Percentiles rank a stretch among this genome's conserved stretches.
Evolutionary conservation across 2,113 vertebrate species (phyloP).

Genomic region (Gobio gobio): DNA sequence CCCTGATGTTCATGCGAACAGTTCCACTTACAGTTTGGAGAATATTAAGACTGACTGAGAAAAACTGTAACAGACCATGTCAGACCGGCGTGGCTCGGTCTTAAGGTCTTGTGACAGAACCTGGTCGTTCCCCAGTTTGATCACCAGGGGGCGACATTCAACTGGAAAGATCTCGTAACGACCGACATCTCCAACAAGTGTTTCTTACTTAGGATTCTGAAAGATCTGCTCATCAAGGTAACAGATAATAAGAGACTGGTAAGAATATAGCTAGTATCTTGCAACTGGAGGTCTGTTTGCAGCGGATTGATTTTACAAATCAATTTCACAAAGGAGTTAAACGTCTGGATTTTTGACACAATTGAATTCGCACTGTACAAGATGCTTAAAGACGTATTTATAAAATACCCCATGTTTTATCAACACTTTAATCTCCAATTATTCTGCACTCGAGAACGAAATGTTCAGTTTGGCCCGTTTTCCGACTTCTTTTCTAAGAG

Average conservation of each 20-base stretch:
- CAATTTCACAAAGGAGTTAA: background rate
- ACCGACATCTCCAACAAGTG: background rate
- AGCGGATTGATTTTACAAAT: background rate
- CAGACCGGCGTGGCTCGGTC: background rate
- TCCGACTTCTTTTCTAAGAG: background rate
- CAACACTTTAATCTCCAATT: background rate
- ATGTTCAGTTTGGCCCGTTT: background rate
- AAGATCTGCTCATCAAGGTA: background rate
- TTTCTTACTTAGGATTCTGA: background rate
- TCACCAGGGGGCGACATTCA: constrained; percentile 18
- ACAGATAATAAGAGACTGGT: background rate
- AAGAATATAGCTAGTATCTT: background rate
- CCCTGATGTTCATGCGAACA: too few relatives aligned
- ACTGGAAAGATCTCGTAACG: background rate
- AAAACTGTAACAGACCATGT: too few relatives aligned
- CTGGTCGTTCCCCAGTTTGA: background rate
- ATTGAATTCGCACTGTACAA: background rate
- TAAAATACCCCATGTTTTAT: background rate
- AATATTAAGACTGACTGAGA: too few relatives aligned
- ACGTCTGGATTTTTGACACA: too few relatives aligned
- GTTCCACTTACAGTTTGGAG: too few relatives aligned
- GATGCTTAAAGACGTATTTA: background rate
- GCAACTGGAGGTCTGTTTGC: background rate
- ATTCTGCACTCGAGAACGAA: background rate
- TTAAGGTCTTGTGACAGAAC: too few relatives aligned